Conservation (phyloP, 2,888 invertebrate species). For the Physocephala rufipes region DNA sequence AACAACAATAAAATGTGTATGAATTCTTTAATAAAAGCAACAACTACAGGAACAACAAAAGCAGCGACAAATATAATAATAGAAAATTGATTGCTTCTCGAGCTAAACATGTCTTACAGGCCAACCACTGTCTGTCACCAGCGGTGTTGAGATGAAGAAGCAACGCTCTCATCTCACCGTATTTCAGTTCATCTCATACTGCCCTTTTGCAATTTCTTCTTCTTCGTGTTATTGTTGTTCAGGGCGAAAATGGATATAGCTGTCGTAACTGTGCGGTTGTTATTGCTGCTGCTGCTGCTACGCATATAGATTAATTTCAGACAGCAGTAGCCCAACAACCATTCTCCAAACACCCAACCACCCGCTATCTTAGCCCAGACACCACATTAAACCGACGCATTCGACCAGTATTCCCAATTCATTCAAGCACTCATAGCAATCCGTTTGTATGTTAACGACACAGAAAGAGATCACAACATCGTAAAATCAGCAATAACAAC, state of each 20-base stretch:
- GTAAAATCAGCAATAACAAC: constrained; percentile 23
- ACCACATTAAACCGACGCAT: constrained; percentile 28
- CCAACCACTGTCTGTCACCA: constrained; percentile 30
- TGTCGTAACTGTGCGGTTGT: too few relatives aligned
- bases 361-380: constrained; percentile 11
- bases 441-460: constrained; percentile 39
- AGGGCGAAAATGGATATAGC: too few relatives aligned
- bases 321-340: background rate
- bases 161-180: too few relatives aligned
- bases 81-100: background rate
- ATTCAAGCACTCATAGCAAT: constrained; percentile 37
- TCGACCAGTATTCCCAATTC: constrained; percentile 38
- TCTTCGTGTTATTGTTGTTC: too few relatives aligned
- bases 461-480: constrained; percentile 40
- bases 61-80: background rate
- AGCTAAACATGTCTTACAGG: constrained; percentile 33
- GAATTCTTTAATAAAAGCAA: too few relatives aligned
- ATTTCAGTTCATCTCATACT: too few relatives aligned
- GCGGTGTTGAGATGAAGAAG: background rate
- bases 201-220: too few relatives aligned
- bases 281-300: too few relatives aligned
- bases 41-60: background rate
- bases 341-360: background rate
- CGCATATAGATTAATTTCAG: too few relatives aligned
- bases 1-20: constrained; percentile 10